A percentile compares a stretch with the other conserved stretches of the same genome.
Evolutionary conservation across 2,797 vertebrate genomes (phyloP).

Genomic region (Pterois miles): DNA sequence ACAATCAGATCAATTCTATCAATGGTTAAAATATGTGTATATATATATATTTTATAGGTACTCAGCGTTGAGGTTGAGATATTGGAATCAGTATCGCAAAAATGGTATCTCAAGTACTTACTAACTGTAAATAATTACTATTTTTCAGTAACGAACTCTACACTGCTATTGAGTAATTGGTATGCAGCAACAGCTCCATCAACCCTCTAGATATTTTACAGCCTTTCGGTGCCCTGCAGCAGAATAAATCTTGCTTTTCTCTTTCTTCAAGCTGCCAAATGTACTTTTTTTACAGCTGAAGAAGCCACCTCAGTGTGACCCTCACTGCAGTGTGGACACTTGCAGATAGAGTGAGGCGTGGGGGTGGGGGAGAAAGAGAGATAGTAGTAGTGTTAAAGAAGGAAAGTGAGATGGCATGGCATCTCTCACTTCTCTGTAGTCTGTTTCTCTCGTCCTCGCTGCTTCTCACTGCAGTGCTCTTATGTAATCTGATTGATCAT

Average conservation of each 20-base stretch:
- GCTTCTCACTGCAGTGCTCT: slow-evolving; percentile 70
- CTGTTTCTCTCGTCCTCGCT: slow-evolving; percentile 26
- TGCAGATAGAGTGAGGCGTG: not conserved
- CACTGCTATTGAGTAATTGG: not conserved
- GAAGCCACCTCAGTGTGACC: not conserved
- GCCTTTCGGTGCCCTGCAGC: not conserved
- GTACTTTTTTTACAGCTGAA: not conserved
- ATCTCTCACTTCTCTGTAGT: slow-evolving; percentile 25
- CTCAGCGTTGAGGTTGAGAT: too few relatives aligned
- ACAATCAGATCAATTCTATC: too few relatives aligned
- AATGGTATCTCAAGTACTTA: too few relatives aligned
- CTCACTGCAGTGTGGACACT: slow-evolving; percentile 19
- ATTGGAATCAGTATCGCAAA: too few relatives aligned
- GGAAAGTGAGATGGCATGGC: slow-evolving; percentile 12
- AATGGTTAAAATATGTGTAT: too few relatives aligned
- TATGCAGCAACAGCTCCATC: slow-evolving; percentile 12
- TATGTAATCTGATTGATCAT: slow-evolving; percentile 76
- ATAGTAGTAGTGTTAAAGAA: not conserved
- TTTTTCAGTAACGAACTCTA: too few relatives aligned
- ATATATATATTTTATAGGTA: too few relatives aligned
- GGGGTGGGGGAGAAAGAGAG: not conserved
- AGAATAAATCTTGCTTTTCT: not conserved
- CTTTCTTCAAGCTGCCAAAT: slow-evolving; percentile 9
- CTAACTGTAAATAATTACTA: too few relatives aligned
- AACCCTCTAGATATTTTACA: not conserved